These are phyloP conservation scores for Leptestheria dahalacensis DNA, from an alignment of 1,140 invertebrate genomes.

Conservation along the genomic window DNA sequence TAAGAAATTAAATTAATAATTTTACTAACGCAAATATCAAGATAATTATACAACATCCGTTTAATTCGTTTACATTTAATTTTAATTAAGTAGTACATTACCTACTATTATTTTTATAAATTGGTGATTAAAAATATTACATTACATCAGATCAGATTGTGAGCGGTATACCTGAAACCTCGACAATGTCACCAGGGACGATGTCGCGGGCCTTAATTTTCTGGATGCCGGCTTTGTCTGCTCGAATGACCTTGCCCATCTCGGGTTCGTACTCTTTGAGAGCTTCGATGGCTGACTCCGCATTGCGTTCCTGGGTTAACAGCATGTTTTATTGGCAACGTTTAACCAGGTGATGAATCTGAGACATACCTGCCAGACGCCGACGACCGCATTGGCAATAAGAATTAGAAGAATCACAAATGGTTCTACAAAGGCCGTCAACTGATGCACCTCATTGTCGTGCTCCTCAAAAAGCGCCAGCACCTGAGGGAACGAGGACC, in stretches of 20 bases:
- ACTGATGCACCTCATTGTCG: constrained; percentile 59
- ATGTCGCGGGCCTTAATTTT: constrained; percentile 94
- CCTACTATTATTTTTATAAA: no score
- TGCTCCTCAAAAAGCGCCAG: constrained; percentile 99
- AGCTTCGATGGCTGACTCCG: constrained; percentile 99
- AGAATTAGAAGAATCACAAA: constrained; percentile 99
- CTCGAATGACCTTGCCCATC: constrained; percentile 96
- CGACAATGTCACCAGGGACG: constrained; percentile 96
- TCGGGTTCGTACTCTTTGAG: constrained; percentile 99
- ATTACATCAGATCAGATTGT: no score
- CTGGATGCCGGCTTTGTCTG: constrained; percentile 90
- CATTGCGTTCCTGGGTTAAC: constrained; percentile 77
- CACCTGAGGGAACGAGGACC: constrained; percentile 47
- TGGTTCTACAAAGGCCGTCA: constrained; percentile 99
- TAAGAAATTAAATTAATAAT: background rate
- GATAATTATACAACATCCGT: no score
- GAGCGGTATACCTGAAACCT: constrained; percentile 53
- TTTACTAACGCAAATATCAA: constrained; percentile 13
- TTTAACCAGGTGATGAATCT: background rate
- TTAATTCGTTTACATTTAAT: no score
- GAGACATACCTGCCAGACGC: constrained; percentile 88
- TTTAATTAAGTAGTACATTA: no score
- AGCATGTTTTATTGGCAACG: background rate
- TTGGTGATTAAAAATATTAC: no score
- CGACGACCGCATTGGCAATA: constrained; percentile 98